A percentile compares a stretch with the other conserved stretches of the same genome.
Evolutionary conservation across 2,797 vertebrate genomes (phyloP).

Genomic region (Sarcoramphus papa): DNA sequence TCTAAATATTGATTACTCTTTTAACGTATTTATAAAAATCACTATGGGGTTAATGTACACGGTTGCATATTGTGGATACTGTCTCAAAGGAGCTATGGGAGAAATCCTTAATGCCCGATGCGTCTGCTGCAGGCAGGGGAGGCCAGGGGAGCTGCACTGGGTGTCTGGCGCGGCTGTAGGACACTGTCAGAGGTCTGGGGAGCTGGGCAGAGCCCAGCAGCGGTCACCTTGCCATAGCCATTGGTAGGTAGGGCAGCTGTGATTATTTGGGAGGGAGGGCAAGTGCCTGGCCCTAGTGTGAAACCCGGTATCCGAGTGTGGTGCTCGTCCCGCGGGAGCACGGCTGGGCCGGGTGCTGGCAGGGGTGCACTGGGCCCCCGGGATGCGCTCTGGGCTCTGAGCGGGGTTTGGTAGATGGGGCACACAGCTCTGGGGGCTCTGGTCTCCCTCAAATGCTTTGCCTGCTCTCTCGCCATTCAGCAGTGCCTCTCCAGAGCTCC

Average conservation of each 20-base stretch:
- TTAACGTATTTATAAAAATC: background rate
- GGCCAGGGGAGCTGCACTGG: background rate
- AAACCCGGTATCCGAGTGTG: accelerated
- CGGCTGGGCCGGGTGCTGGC: background rate
- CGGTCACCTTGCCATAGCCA: accelerated
- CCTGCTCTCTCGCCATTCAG: background rate
- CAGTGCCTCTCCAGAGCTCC: background rate
- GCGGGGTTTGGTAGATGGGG: background rate
- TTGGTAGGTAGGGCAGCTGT: no score
- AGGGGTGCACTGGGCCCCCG: accelerated
- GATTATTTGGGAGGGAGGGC: background rate
- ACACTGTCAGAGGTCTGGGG: background rate
- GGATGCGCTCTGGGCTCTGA: background rate
- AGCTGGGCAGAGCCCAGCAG: background rate
- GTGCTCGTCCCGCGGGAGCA: accelerated
- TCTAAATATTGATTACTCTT: background rate
- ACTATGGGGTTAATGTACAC: accelerated
- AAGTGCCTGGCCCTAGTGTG: accelerated
- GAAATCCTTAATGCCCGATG: background rate
- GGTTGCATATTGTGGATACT: accelerated
- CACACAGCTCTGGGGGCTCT: accelerated
- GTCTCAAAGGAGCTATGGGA: background rate
- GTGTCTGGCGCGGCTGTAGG: background rate
- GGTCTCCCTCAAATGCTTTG: accelerated
- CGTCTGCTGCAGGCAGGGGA: background rate